These are phyloP conservation scores for Ceratina calcarata DNA, from an alignment of 1,140 invertebrate genomes.

Conservation along the genomic window DNA sequence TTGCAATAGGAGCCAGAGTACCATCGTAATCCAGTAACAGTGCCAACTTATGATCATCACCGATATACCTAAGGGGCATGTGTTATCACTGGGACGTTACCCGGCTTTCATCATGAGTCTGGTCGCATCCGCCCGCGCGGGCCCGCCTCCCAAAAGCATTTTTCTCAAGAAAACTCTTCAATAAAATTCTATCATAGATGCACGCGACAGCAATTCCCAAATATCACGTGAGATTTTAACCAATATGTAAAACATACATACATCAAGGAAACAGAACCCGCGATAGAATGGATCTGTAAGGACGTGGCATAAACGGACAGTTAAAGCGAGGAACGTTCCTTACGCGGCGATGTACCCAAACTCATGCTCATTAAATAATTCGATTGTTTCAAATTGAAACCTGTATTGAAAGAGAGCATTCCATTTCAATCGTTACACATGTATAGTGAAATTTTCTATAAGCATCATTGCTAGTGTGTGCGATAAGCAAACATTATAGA, in stretches of 20 bases:
- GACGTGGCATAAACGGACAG: neutral
- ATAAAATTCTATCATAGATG: neutral
- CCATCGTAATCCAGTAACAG: conserved; percentile 94
- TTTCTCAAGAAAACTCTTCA: neutral
- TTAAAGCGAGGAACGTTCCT: conserved; percentile 24
- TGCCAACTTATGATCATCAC: conserved; percentile 91
- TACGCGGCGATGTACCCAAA: conserved; percentile 74
- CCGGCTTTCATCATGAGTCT: conserved; percentile 76
- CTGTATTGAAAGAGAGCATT: too few relatives aligned
- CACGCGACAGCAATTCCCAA: neutral
- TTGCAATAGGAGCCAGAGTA: conserved; percentile 92
- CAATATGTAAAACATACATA: neutral
- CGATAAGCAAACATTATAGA: neutral
- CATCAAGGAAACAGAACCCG: neutral
- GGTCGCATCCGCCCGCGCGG: conserved; percentile 72
- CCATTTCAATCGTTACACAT: neutral
- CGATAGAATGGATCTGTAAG: neutral
- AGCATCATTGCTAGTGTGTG: neutral
- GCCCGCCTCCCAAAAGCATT: conserved; percentile 68
- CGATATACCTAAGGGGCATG: conserved; percentile 87
- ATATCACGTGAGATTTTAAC: neutral
- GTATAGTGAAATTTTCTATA: neutral
- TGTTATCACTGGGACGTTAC: conserved; percentile 76
- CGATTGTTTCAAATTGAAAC: neutral
- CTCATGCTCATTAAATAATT: conserved; percentile 63